Evolutionary conservation across 2,888 invertebrate species (phyloP), one percentile per base, ranked within the genome.

Genomic region (Dryobotodes eremita): DNA sequence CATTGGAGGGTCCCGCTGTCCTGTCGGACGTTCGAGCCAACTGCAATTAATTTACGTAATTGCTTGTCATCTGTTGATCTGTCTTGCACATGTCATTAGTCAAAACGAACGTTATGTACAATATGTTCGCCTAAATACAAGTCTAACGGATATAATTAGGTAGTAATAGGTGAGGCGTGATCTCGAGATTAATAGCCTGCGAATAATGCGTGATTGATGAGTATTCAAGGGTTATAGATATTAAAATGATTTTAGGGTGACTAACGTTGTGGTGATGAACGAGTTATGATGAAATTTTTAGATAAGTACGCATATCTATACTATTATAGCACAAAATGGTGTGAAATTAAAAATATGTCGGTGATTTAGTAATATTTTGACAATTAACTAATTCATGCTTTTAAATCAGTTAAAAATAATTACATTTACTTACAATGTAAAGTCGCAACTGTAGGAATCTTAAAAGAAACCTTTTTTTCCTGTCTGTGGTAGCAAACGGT

Each of bases 41-140:
- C 86, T 85, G 92, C 94, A 92, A 95, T 96, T 95, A 95, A 95
- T 95, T 93, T 87, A 92, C 94, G 94, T 95, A 96, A 96, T 95
- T 94, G 94, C 93, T 92, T 95, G 94, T 95, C 95, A 95, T 94
- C 95, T 95, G 94, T 94, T 95, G 95, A 95, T 95, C 91, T 91
- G 91, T 90, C 92, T 92, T 91, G 92, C 91, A 91, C 90, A 90
- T 90, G 93, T 93, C 94, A 95, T 95, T 95, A 94, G 93, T 95
- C 95, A 95, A 94, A 95, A 95, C 92, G 90, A 88, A 77, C 83
- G 84, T 62, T 86, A 80, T 82, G 71, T 80, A 75, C 71, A 83
- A 85, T 83, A 90, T 90, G 88, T 90, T 89, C 86, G 87, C 85
- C 84, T 89, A 86, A 87, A 89, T 85, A 88, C 84, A 82, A 83